Evolutionary conservation across 2,888 invertebrate species (phyloP), one percentile per base, ranked within the genome.

Genomic region (Doris montereyensis): DNA sequence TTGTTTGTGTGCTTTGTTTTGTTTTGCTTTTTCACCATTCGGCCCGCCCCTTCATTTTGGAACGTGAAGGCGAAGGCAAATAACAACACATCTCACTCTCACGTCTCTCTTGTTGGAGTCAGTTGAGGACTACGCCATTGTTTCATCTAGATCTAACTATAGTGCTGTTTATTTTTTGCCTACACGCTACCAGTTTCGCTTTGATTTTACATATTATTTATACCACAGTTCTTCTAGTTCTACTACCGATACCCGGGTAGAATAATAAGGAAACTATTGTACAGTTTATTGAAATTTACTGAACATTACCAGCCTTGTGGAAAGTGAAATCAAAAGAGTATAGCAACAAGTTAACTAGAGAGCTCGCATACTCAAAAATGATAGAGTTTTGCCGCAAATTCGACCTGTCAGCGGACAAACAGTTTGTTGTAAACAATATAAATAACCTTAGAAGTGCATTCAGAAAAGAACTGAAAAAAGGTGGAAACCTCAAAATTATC

Each of bases 401-500:
- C 21, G 70, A 70, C 32, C 67, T 30, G 4, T 8, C 24, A 34
- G 70, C 13, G 4, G 24, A 70, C 35, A 70, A 70, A 34, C 30
- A 34, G 13, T 34, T 35, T 13, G 70, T 70, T 35, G 35, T 70
- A n/a, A 70, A 70, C 10, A 70, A 70, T 34, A 70, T 70, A 2
- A 70, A 70, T 21, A 70, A 70, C 24, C 21, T 70, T 32, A 30
- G 34, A 4, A 34, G 34, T 21, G 28, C 35, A 10, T 70, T 70
- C 32, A 28, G 35, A n/a, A 70, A 70, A 70, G 35, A 70, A 34
- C 10, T 70, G 34, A 70, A 70, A n/a, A n/a, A 70, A 34, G 21
- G 34, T 34, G 13, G 70, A 70, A 30, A 4, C 5, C 10, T 70
- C 70, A 3, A 70, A 34, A 24, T 32, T 67, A 13, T n/a, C 21